These are phyloP conservation scores for Merops nubicus DNA, from an alignment of 2,113 vertebrate genomes.

Conservation along the genomic window DNA sequence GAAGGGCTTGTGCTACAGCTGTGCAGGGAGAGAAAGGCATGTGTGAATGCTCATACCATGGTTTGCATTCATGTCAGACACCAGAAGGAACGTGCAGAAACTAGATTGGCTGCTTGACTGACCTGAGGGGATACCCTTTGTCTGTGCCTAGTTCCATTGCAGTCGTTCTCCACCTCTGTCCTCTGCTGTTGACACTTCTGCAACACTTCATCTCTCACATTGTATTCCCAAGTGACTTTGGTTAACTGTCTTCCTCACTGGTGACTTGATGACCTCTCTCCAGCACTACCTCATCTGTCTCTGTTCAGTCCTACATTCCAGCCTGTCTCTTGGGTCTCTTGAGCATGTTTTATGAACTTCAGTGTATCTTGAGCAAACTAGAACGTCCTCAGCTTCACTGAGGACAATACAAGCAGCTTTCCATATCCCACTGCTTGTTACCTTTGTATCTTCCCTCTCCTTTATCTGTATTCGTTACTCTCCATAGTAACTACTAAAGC, in stretches of 20 bases:
- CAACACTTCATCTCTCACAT: neutral
- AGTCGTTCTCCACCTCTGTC: neutral
- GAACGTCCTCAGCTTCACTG: neutral
- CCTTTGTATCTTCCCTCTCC: neutral
- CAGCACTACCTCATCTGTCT: neutral
- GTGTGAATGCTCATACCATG: neutral
- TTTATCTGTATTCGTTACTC: neutral
- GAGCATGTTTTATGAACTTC: neutral
- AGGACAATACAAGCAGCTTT: neutral
- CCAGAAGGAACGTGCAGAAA: neutral
- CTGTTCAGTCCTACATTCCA: neutral
- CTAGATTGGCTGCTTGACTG: neutral
- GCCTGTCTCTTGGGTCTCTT: neutral
- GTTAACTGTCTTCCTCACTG: neutral
- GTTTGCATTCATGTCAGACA: neutral
- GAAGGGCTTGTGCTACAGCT: neutral
- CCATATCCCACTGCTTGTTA: neutral
- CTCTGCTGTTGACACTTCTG: neutral
- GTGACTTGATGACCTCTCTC: neutral
- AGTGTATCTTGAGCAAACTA: neutral
- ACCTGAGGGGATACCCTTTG: rapidly evolving
- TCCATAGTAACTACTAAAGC: neutral
- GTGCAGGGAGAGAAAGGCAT: neutral
- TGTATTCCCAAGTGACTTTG: neutral
- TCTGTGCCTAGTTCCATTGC: no score